Evolutionary conservation across 2,113 vertebrate genomes (phyloP).

Genomic region (Chloropsis cyanopogon): DNA sequence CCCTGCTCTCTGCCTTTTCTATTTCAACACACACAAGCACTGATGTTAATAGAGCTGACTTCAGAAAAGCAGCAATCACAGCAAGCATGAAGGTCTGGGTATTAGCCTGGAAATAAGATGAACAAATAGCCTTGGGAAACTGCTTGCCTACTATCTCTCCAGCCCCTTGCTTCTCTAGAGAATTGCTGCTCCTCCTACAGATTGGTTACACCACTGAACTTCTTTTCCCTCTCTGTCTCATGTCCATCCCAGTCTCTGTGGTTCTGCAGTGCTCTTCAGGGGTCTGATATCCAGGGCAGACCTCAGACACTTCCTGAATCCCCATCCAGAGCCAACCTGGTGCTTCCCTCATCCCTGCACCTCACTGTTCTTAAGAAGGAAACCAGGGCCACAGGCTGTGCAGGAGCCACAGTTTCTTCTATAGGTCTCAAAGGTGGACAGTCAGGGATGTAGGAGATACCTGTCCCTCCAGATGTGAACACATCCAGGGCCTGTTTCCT

Average conservation of each 20-base stretch:
- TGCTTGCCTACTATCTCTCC: background rate
- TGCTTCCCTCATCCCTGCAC: background rate
- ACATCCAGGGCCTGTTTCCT: background rate
- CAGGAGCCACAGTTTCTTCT: background rate
- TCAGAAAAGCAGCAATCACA: background rate
- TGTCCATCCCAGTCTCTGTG: background rate
- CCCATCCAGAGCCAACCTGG: background rate
- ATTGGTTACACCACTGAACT: background rate
- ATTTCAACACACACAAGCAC: background rate
- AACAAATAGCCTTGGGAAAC: slow-evolving; percentile 30
- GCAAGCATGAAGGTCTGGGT: slow-evolving; percentile 3
- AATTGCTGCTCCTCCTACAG: background rate
- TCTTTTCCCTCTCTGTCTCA: background rate
- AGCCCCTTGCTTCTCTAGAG: background rate
- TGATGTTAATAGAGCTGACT: background rate
- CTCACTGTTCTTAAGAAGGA: background rate
- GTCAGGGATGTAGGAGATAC: background rate
- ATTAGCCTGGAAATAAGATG: slow-evolving; percentile 18
- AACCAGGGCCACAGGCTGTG: background rate
- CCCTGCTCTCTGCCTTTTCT: background rate
- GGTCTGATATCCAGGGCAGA: background rate
- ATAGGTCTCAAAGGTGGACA: background rate
- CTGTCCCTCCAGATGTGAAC: background rate
- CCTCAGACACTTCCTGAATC: background rate
- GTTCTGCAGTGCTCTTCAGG: background rate